Conservation (phyloP, 2,113 vertebrate species). For the Meriones unguiculatus region DNA sequence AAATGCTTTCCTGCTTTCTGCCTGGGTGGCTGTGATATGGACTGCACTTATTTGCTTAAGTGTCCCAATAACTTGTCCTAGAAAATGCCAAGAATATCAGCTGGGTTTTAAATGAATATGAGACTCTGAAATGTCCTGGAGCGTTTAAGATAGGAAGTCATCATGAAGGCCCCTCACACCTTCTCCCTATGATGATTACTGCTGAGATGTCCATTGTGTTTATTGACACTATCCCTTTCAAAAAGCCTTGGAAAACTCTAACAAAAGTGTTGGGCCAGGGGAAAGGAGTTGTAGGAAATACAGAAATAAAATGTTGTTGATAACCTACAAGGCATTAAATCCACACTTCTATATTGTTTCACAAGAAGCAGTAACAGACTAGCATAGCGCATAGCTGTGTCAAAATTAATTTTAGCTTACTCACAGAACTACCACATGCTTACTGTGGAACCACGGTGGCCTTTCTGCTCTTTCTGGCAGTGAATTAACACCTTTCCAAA, state of each 20-base stretch:
- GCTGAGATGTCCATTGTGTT: not conserved
- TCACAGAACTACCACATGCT: not conserved
- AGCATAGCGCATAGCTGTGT: not conserved
- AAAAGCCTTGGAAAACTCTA: not conserved
- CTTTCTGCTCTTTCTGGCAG: not conserved
- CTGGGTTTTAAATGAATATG: not conserved
- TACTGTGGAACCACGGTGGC: not conserved
- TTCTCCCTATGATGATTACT: not conserved
- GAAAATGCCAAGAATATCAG: not conserved
- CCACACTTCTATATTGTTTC: not conserved
- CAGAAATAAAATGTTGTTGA: not conserved
- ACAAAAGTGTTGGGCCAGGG: not conserved
- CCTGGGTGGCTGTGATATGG: not conserved
- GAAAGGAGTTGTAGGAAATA: not conserved
- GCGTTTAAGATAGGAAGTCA: not conserved
- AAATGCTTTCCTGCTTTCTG: not conserved
- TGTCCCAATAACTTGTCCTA: not conserved
- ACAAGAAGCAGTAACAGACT: not conserved
- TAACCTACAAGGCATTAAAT: not conserved
- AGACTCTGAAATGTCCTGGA: not conserved
- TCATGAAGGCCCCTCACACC: not conserved
- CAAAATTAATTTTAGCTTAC: slow-evolving; percentile 51
- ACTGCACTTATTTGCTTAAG: not conserved
- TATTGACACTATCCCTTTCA: not conserved
- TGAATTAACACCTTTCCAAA: slow-evolving; percentile 52